Conservation (phyloP, 2,888 invertebrate genomes). For the Baccha elongata region DNA sequence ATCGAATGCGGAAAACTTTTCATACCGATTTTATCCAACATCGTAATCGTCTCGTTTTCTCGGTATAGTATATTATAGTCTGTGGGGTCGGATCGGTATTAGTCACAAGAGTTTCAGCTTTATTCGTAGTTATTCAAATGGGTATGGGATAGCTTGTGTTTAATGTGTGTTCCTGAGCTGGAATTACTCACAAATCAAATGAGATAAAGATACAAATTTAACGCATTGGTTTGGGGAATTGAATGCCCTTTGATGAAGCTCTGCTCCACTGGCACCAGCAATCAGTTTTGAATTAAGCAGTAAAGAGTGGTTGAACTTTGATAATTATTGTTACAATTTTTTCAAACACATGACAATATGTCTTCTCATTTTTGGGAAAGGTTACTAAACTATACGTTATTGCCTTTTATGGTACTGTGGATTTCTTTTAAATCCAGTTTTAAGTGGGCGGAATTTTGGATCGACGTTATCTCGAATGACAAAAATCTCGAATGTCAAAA, state of each 20-base stretch:
- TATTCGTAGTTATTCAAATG: neutral
- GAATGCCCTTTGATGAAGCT: constrained; percentile 6
- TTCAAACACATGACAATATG: too few relatives aligned
- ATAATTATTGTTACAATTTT: neutral
- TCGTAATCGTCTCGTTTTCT: too few relatives aligned
- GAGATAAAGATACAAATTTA: constrained; percentile 21
- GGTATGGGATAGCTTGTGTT: neutral
- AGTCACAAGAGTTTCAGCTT: constrained; percentile 10
- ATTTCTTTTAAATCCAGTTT: too few relatives aligned
- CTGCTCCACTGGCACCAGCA: constrained; percentile 1
- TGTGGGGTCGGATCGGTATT: too few relatives aligned
- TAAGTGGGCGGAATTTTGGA: too few relatives aligned
- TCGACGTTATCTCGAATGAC: too few relatives aligned
- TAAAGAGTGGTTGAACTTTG: neutral
- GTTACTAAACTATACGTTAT: too few relatives aligned
- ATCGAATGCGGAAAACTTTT: constrained; percentile 30
- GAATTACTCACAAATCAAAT: neutral
- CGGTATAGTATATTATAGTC: too few relatives aligned
- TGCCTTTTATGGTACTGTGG: too few relatives aligned
- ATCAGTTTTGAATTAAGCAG: constrained; percentile 9
- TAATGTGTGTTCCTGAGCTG: neutral
- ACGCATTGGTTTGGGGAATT: neutral
- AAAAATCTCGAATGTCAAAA: too few relatives aligned
- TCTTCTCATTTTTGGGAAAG: too few relatives aligned
- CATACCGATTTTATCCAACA: neutral